Evolutionary conservation across 2,797 vertebrate species (phyloP), one percentile per base, ranked within the genome.

Genomic region (Melanotaenia boesemani): DNA sequence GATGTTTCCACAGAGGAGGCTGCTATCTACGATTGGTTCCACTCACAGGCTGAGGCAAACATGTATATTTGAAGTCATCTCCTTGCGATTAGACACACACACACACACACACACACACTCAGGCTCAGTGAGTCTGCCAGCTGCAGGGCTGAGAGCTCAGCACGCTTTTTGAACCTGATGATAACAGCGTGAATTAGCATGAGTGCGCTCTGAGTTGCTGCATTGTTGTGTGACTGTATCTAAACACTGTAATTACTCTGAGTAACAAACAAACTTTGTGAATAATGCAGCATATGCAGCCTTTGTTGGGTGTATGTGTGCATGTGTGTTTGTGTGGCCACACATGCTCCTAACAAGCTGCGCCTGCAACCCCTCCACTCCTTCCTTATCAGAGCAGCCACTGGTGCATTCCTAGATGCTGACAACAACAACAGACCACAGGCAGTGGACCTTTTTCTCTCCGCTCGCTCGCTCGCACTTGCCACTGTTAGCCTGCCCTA

Each of bases 361-460:
- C n/a, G 67, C 15, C 67, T 59, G 54, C 61, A 61, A 16, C 48
- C 63, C 7, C 52, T 18, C 32, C 8, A 6, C 77, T 26, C 46
- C 1, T 2, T 63, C 71, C 83, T 86, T 81, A 81, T 88, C 80
- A 61, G 62, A 20, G 5, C 66, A n/a, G 44, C 15, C 76, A 44
- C 78, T 12, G 72, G 63, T 80, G 61, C 73, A 72, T 86, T 86
- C 81, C 83, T 79, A 55, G 46, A 89, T 78, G 72, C 61, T 63
- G 50, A 67, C 71, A 41, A 78, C 81, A 78, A 67, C 83, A 78
- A 67, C 84, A 82, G 59, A 71, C 80, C 82, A 36, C 6, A 18
- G 76, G 67, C 80, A 0, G 54, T 46, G 63, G 65, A 61, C 12
- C 24, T 22, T 34, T 20, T 68, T 28, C 20, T 57, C 18, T 11